Base-by-base conservation (phyloP, 2,797 vertebrate species). In the Orestias chungarensis region DNA sequence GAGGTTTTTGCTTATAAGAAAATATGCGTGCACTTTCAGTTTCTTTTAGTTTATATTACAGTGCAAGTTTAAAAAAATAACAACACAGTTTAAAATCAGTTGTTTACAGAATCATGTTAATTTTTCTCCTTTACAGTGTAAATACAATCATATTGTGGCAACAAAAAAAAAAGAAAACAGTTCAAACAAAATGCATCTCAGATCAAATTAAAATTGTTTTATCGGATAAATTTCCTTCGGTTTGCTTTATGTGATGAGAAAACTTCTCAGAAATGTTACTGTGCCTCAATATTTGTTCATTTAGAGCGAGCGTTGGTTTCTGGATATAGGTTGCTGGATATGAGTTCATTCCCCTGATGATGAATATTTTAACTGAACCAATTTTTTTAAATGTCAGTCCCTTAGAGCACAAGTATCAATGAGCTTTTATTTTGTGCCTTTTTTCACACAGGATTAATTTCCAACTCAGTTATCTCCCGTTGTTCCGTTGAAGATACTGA, bases 131-230 rank as follows among this genome's bases (percentile, higher is more conserved):
- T 17, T 25, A 2, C 7, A 6, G 18, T 27, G 1, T 31, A 64
- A n/a, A 38, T 20, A 49, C 23, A 10, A 64, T 68, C 15, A 25
- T 40, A 65, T 0, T n/a, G 17, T 38, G 31, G 55, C 74, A 62
- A 25, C n/a, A n/a, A n/a, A n/a, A n/a, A n/a, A n/a, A n/a, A n/a
- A n/a, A n/a, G n/a, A 62, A 62, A 20, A 49, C 50, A 73, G 54
- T 76, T 82, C 68, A 27, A 74, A 73, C n/a, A 23, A 66, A 55
- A 76, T 31, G 47, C 68, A 71, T 75, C 64, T 66, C 40, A 71
- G 61, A 47, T 15, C 47, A 74, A 73, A 78, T 50, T 27, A 68
- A 80, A 77, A 67, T 38, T 6, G 29, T 78, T 62, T 70, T 66
- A 70, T 78, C 43, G 46, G 46, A 52, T 11, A 14, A 46, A 18